Evolutionary conservation across 1,140 invertebrate species (phyloP).

Genomic region (Sycobia sp.): DNA sequence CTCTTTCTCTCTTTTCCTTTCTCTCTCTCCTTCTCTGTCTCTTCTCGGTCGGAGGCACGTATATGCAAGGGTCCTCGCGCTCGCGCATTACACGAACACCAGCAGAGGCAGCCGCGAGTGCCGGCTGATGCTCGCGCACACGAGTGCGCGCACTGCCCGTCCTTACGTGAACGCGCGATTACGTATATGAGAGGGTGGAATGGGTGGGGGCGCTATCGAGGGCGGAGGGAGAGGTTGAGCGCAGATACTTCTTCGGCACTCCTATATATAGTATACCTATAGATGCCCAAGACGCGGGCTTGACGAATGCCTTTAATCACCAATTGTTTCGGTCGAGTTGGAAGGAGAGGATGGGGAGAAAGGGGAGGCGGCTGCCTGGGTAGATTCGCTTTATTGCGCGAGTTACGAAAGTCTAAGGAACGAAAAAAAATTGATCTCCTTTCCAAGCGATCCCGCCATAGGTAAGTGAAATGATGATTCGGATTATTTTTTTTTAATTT

Average conservation of each 20-base stretch:
- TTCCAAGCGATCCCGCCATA: no score
- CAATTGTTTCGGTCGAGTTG: conserved; percentile 6
- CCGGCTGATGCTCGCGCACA: neutral
- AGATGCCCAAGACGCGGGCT: neutral
- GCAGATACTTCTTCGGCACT: conserved; percentile 22
- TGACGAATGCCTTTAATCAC: conserved; percentile 29
- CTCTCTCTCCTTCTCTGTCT: neutral
- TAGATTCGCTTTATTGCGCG: neutral
- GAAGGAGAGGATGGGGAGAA: no score
- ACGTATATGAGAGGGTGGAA: neutral
- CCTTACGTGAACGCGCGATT: neutral
- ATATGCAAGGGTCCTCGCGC: conserved; percentile 30
- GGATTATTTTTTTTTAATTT: no score
- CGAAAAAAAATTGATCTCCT: no score
- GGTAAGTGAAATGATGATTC: no score
- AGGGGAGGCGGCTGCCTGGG: neutral
- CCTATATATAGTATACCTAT: neutral
- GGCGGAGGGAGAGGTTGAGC: no score
- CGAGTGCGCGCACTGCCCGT: neutral
- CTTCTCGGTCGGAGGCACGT: conserved; percentile 35
- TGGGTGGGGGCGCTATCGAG: no score
- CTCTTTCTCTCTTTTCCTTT: conserved; percentile 5
- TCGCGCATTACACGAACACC: conserved; percentile 26
- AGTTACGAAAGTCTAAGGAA: neutral
- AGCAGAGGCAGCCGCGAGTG: no score